Percentiles rank a stretch among this genome's conserved stretches.
Evolutionary conservation across 2,888 invertebrate genomes (phyloP).

Genomic region (Melipona beecheii): DNA sequence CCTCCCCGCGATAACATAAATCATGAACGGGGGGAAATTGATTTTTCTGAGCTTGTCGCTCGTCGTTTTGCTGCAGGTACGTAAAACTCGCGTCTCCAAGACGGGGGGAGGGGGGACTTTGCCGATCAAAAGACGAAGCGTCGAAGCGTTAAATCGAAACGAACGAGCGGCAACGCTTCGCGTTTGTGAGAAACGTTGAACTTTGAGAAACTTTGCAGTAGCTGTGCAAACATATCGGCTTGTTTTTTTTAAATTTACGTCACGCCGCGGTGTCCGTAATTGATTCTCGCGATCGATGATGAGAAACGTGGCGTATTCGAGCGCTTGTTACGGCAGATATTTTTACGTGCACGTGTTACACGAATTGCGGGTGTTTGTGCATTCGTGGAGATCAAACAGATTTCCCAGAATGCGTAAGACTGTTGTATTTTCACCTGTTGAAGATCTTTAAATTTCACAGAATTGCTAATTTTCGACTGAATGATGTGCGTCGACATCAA

Average conservation of each 20-base stretch:
- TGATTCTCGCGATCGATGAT: not conserved
- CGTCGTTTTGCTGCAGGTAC: conserved; percentile 38
- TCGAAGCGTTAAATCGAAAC: conserved; percentile 32
- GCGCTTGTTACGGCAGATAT: too few relatives aligned
- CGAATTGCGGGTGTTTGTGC: too few relatives aligned
- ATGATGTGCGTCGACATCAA: too few relatives aligned
- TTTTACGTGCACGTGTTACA: too few relatives aligned
- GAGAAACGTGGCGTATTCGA: too few relatives aligned
- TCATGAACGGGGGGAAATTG: conserved; percentile 22
- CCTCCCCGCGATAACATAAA: not conserved
- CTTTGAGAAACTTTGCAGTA: not conserved
- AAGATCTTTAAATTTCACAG: too few relatives aligned
- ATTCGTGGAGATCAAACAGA: too few relatives aligned
- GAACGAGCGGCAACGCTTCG: conserved; percentile 25
- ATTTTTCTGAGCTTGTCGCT: conserved; percentile 2
- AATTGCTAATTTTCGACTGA: too few relatives aligned
- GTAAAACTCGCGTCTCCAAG: conserved; percentile 9
- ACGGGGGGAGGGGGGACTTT: fast-evolving
- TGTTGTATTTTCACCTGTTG: too few relatives aligned
- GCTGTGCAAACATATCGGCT: conserved; percentile 1
- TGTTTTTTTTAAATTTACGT: conserved; percentile 37
- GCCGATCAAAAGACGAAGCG: conserved; percentile 1
- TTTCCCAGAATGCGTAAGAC: too few relatives aligned
- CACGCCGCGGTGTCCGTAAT: not conserved
- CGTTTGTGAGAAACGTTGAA: not conserved